Conservation (phyloP, 2,888 invertebrate genomes). For the Galeruca laticollis region DNA sequence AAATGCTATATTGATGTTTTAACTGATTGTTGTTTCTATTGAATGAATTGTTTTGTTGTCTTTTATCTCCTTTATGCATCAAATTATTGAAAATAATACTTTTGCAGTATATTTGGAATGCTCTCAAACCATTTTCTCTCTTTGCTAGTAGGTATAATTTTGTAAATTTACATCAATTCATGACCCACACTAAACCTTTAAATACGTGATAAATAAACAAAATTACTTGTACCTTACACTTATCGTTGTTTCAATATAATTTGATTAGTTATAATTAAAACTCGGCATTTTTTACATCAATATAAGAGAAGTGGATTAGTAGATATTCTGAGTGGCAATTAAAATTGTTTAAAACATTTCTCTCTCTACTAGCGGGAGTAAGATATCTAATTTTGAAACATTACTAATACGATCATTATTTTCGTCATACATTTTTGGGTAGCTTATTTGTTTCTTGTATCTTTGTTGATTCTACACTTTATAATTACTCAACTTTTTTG, state of each 20-base stretch:
- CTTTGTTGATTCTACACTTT: too few species aligned
- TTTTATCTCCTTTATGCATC: slow-evolving; percentile 56
- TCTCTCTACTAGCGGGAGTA: too few species aligned
- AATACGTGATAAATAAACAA: neutral
- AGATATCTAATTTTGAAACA: too few species aligned
- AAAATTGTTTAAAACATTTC: too few species aligned
- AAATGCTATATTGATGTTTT: slow-evolving; percentile 57
- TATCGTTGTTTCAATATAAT: neutral
- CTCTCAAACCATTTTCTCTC: slow-evolving; percentile 55
- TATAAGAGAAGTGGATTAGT: too few species aligned
- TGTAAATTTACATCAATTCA: slow-evolving; percentile 3
- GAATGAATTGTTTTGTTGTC: slow-evolving; percentile 55
- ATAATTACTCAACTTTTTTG: too few species aligned
- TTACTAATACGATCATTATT: too few species aligned
- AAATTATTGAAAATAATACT: slow-evolving; percentile 51
- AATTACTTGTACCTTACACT: neutral
- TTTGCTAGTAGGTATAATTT: slow-evolving; percentile 20
- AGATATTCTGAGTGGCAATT: too few species aligned
- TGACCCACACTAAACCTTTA: neutral
- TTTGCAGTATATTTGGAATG: slow-evolving; percentile 56
- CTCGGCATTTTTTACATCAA: neutral
- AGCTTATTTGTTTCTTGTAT: too few species aligned
- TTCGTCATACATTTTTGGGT: too few species aligned
- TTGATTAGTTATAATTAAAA: neutral
- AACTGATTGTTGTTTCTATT: slow-evolving; percentile 51